Conservation (phyloP, 1,140 invertebrate species). For the Pentalonia nigronervosa region DNA sequence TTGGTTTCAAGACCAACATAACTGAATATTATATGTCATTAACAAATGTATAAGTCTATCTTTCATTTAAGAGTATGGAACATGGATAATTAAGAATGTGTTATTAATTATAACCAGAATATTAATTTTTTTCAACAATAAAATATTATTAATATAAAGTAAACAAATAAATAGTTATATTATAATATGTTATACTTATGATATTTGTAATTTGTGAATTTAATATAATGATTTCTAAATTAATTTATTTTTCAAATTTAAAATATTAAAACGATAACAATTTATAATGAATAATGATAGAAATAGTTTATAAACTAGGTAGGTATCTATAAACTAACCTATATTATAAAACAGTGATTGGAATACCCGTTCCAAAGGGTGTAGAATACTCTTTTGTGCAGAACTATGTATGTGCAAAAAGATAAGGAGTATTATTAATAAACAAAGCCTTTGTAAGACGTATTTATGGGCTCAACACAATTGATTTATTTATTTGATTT, state of each 20-base stretch:
- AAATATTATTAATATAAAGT: not conserved
- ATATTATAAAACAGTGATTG: not conserved
- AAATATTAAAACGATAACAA: not conserved
- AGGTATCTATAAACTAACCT: not conserved
- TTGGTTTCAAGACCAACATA: not conserved
- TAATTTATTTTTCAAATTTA: not conserved
- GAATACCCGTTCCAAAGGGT: not conserved
- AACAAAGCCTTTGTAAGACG: not conserved
- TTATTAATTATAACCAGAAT: not conserved
- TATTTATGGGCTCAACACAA: not conserved
- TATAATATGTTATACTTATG: not conserved
- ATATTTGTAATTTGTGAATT: not conserved
- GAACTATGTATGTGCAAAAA: not conserved
- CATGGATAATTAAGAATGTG: not conserved
- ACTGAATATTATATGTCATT: not conserved
- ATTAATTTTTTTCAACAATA: not conserved
- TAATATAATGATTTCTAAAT: not conserved
- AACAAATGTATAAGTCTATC: not conserved
- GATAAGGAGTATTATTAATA: not conserved
- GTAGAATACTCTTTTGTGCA: not conserved
- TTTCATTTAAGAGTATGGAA: not conserved
- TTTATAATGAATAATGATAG: too few relatives aligned
- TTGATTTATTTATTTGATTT: not conserved
- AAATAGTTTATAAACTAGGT: not conserved
- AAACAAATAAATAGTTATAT: not conserved